These are phyloP conservation scores for Syrmaticus mikado DNA, from an alignment of 2,113 vertebrate species.

Conservation along the genomic window DNA sequence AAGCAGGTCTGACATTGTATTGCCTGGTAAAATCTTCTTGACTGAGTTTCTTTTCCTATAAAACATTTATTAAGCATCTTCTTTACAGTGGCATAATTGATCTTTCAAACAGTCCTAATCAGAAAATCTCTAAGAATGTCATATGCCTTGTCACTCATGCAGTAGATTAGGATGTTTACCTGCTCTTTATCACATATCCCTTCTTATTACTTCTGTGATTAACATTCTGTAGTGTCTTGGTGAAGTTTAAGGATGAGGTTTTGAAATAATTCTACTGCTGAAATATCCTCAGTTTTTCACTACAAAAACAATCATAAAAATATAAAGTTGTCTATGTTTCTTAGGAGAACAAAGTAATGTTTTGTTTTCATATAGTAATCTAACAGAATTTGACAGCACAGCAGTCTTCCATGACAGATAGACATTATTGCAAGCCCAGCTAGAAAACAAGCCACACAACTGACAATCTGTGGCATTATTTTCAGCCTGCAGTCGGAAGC, in stretches of 20 bases:
- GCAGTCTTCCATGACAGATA: not conserved
- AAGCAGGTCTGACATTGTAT: not conserved
- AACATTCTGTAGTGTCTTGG: not conserved
- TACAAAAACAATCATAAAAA: not conserved
- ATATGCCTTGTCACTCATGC: not conserved
- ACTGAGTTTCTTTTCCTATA: not conserved
- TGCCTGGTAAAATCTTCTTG: not conserved
- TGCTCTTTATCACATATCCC: not conserved
- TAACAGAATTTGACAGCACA: not conserved
- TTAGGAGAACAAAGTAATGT: not conserved
- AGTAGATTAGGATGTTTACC: slow-evolving; percentile 1
- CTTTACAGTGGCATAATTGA: not conserved
- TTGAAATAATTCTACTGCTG: not conserved
- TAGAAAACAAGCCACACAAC: not conserved
- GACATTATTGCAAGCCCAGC: not conserved
- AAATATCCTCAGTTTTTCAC: not conserved
- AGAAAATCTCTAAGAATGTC: not conserved
- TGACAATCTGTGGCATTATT: not conserved
- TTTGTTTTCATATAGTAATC: not conserved
- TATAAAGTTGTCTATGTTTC: not conserved
- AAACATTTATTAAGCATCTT: not conserved
- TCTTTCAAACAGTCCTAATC: not conserved
- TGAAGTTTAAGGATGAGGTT: not conserved
- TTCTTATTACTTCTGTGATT: not conserved
- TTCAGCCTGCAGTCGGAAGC: not conserved